These are phyloP conservation scores for Aegithalos caudatus DNA, from an alignment of 2,113 vertebrate species.

Conservation along the genomic window DNA sequence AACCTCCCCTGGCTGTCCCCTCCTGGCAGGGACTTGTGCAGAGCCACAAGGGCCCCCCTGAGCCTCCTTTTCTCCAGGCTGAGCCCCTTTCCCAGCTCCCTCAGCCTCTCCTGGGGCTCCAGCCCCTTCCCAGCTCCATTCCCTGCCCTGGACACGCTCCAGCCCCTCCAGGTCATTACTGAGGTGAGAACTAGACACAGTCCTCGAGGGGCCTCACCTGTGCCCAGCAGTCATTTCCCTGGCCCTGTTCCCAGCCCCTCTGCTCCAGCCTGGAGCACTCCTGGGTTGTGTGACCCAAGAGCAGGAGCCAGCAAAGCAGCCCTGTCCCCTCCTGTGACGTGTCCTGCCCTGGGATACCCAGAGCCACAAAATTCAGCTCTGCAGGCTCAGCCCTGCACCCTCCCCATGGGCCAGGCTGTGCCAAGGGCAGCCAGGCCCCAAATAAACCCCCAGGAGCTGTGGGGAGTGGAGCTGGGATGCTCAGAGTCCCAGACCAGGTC, in stretches of 20 bases:
- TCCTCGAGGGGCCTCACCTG: accelerated
- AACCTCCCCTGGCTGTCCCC: too few relatives aligned
- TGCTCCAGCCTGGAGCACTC: not conserved
- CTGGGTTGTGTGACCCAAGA: not conserved
- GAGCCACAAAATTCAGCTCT: not conserved
- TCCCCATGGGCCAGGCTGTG: accelerated
- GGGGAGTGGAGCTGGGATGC: not conserved
- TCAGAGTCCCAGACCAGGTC: not conserved
- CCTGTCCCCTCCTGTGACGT: not conserved
- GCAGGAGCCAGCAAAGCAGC: not conserved
- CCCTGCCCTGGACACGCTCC: not conserved
- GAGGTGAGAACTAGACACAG: not conserved
- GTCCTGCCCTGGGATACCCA: not conserved
- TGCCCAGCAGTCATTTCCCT: not conserved
- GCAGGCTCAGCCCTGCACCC: not conserved
- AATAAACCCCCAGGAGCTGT: accelerated
- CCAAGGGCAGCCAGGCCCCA: not conserved
- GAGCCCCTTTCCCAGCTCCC: not conserved
- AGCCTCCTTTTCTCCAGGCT: too few relatives aligned
- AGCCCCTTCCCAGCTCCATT: not conserved
- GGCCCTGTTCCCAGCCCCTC: not conserved
- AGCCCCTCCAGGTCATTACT: not conserved
- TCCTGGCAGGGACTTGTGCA: too few relatives aligned
- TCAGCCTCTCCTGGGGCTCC: not conserved
- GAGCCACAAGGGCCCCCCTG: too few relatives aligned